Percentiles rank a stretch among this genome's conserved stretches.
phyloP scores from a whole-genome alignment of 2,888 invertebrate genomes.

The Hydropsyche betteni region DNA sequence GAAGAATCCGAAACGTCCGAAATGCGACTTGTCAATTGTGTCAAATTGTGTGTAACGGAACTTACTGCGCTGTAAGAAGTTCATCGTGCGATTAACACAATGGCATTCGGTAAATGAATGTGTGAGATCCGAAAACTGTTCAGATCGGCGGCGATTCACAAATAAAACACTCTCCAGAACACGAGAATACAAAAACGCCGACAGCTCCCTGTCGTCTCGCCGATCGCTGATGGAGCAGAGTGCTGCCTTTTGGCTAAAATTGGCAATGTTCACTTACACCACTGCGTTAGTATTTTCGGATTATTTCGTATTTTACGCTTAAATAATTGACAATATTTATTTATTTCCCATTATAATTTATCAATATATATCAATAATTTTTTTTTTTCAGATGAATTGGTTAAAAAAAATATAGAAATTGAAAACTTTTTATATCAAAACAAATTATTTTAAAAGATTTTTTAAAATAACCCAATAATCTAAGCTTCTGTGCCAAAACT shows the following conservation, averaged over 20 bases:
- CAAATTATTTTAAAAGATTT: neutral
- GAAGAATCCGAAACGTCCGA: neutral
- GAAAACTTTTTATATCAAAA: neutral
- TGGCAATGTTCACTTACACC: too few relatives aligned
- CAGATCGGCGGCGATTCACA: neutral
- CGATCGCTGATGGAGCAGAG: neutral
- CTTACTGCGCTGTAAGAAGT: constrained; percentile 18
- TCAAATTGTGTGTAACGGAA: neutral
- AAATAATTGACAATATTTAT: neutral
- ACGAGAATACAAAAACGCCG: too few relatives aligned
- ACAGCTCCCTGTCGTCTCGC: neutral
- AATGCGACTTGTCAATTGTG: neutral
- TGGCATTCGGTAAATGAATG: too few relatives aligned
- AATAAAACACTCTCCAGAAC: neutral
- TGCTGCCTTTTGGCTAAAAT: too few relatives aligned
- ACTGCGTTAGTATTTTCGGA: too few relatives aligned
- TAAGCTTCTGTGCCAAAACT: neutral
- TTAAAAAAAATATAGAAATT: neutral
- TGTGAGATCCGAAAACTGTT: neutral
- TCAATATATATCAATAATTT: neutral
- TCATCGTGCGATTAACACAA: neutral
- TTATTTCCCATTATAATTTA: neutral
- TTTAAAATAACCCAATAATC: neutral
- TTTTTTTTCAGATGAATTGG: neutral
- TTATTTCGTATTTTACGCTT: too few relatives aligned